Evolutionary conservation across 2,797 vertebrate species (phyloP).

Genomic region (Artibeus jamaicensis): DNA sequence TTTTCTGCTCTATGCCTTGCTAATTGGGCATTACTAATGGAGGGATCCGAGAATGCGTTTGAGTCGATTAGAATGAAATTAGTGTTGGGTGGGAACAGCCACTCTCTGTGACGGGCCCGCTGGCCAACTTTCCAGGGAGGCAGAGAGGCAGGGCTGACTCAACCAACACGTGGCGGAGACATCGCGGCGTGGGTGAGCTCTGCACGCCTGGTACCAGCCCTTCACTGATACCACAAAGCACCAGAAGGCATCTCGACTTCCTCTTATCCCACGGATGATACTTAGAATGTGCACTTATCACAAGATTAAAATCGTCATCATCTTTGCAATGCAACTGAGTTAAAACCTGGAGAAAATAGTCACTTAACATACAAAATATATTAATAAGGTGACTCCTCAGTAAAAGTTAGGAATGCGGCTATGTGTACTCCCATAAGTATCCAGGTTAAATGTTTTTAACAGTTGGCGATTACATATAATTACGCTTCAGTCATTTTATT

Average conservation of each 20-base stretch:
- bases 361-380: slow-evolving; percentile 24
- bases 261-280: background rate
- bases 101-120: background rate
- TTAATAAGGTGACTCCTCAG: background rate
- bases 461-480: background rate
- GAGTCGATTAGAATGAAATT: background rate
- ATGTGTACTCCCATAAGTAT: background rate
- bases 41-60: background rate
- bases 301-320: background rate
- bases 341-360: background rate
- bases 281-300: background rate
- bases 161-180: background rate
- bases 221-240: background rate
- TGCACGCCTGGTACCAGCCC: fast-evolving
- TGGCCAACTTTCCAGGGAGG: background rate
- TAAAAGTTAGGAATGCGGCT: background rate
- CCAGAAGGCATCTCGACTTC: background rate
- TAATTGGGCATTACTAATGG: slow-evolving; percentile 16
- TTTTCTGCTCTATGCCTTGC: background rate
- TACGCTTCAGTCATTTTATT: slow-evolving; percentile 13
- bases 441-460: slow-evolving; percentile 20
- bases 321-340: slow-evolving; percentile 27
- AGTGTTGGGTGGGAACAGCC: background rate
- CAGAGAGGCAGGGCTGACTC: background rate
- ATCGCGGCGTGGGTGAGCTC: background rate